A percentile compares a stretch with the other conserved stretches of the same genome.
Evolutionary conservation across 2,113 vertebrate species (phyloP).

Genomic region (Clarias gariepinus): DNA sequence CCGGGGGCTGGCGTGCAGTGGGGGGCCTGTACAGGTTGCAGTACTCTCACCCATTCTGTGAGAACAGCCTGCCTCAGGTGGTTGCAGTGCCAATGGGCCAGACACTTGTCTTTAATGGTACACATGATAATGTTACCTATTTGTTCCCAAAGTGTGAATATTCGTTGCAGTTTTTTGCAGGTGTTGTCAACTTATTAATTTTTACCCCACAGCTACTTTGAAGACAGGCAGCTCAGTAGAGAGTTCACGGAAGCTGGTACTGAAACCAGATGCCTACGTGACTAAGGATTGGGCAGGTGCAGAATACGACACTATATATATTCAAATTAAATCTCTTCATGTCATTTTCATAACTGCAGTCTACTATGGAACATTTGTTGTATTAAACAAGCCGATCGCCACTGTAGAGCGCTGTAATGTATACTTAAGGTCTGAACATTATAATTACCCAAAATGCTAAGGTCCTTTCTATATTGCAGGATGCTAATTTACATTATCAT

Average conservation of each 20-base stretch:
- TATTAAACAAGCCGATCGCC: background rate
- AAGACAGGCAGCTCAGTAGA: slow-evolving; percentile 75
- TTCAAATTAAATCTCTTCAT: background rate
- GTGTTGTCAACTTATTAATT: slow-evolving; percentile 18
- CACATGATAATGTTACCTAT: slow-evolving; percentile 12
- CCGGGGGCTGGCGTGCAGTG: slow-evolving; percentile 78
- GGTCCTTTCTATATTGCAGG: background rate
- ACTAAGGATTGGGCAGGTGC: slow-evolving; percentile 76
- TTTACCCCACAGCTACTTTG: slow-evolving; percentile 74
- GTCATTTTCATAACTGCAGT: background rate
- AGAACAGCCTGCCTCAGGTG: slow-evolving; percentile 74
- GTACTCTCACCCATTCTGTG: slow-evolving; percentile 85
- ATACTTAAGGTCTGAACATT: background rate
- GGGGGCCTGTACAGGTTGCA: slow-evolving; percentile 79
- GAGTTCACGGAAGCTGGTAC: slow-evolving; percentile 78
- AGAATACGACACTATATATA: background rate
- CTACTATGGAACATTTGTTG: background rate
- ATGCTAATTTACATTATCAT: background rate
- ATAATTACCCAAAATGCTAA: background rate
- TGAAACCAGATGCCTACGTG: slow-evolving; percentile 79
- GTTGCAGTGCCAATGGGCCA: slow-evolving; percentile 84
- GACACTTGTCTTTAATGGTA: slow-evolving; percentile 84
- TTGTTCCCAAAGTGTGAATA: background rate
- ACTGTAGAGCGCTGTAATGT: background rate
- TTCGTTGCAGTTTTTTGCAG: background rate